phyloP scores from a whole-genome alignment of 1,140 invertebrate genomes.

The Lepidurus arcticus region DNA sequence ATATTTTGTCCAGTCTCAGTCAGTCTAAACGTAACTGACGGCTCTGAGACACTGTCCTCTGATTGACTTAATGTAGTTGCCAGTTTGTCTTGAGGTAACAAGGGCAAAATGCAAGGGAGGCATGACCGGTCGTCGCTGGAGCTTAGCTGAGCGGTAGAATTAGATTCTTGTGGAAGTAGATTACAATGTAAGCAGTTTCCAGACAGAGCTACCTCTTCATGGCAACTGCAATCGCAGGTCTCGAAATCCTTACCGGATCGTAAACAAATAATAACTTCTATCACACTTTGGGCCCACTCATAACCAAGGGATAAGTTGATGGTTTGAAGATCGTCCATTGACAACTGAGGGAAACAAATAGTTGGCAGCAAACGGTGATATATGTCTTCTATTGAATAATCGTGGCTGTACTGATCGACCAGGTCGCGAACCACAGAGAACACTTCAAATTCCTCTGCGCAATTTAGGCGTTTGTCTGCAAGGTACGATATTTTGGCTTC shows the following conservation, averaged over 20 bases:
- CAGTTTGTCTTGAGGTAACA: not conserved
- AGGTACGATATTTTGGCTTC: slow-evolving; percentile 4
- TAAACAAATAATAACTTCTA: slow-evolving; percentile 36
- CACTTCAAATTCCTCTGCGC: slow-evolving; percentile 44
- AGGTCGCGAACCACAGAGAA: slow-evolving; percentile 46
- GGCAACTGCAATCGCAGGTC: slow-evolving; percentile 26
- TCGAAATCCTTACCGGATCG: slow-evolving; percentile 35
- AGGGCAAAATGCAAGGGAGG: not conserved
- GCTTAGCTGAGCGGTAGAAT: not conserved
- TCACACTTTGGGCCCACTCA: slow-evolving; percentile 35
- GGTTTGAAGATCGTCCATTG: slow-evolving; percentile 36
- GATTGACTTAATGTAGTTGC: not conserved
- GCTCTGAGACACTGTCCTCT: not conserved
- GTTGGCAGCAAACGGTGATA: slow-evolving; percentile 40
- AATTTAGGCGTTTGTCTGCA: slow-evolving; percentile 25
- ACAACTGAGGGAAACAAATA: slow-evolving; percentile 40
- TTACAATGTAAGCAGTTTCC: not conserved
- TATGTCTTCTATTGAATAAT: slow-evolving; percentile 40
- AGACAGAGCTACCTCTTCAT: not conserved
- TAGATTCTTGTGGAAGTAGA: not conserved
- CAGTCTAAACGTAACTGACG: not conserved
- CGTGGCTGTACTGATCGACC: slow-evolving; percentile 44
- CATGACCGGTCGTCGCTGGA: not conserved
- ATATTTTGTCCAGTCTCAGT: not conserved
- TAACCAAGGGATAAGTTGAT: slow-evolving; percentile 37